Percentiles rank a stretch among this genome's conserved stretches.
These are phyloP conservation scores for Ellobium chinense DNA, from an alignment of 2,888 invertebrate genomes.

Conservation along the genomic window DNA sequence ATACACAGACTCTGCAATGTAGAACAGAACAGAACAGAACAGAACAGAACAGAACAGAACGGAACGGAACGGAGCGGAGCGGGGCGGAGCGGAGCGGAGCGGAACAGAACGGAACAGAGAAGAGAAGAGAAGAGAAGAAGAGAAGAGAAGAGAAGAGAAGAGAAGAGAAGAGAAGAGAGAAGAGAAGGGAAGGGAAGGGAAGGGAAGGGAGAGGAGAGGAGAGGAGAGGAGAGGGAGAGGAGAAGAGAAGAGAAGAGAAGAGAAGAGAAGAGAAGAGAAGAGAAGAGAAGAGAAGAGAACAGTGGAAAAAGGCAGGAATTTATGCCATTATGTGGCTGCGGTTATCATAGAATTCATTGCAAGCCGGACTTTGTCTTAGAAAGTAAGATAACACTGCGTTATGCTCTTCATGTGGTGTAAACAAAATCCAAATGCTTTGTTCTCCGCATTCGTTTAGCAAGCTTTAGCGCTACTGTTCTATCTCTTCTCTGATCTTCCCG, in stretches of 20 bases:
- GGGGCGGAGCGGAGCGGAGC: background rate
- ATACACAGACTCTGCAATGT: background rate
- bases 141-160: background rate
- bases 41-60: background rate
- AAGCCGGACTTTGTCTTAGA: no score
- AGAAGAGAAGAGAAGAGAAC: slow-evolving; percentile 3
- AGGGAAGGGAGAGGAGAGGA: slow-evolving; percentile 7
- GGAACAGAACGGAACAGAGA: background rate
- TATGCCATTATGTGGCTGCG: no score
- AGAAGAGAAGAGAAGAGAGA: slow-evolving; percentile 13
- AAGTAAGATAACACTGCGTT: no score
- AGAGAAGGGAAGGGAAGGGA: background rate
- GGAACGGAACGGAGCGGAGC: background rate
- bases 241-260: background rate
- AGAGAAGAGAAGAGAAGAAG: slow-evolving; percentile 14
- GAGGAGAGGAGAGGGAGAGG: background rate
- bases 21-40: background rate
- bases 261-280: slow-evolving; percentile 9
- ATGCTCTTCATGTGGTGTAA: no score
- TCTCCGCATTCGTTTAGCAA: no score
- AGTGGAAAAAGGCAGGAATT: slow-evolving; percentile 1
- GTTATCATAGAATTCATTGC: no score
- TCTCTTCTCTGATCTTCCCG: no score
- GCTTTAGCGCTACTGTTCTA: no score
- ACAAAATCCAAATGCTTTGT: no score